Conservation (phyloP, 2,797 vertebrate genomes). For the Alca torda region DNA sequence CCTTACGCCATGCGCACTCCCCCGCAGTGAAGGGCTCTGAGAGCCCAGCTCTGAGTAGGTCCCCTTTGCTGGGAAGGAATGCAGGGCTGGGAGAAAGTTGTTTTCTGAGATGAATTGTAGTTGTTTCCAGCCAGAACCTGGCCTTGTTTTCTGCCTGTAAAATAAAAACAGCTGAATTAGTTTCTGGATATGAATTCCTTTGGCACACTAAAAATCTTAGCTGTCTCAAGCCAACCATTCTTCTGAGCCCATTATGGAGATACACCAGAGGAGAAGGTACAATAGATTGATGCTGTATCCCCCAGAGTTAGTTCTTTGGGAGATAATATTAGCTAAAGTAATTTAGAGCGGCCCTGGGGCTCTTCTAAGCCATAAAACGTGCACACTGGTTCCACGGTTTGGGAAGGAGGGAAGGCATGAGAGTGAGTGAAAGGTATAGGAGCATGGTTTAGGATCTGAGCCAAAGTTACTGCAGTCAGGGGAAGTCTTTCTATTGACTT, state of each 20-base stretch:
- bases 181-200: slow-evolving; percentile 44
- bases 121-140: slow-evolving; percentile 34
- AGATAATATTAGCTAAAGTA: slow-evolving; percentile 18
- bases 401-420: not conserved
- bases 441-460: not conserved
- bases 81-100: not conserved
- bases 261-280: slow-evolving; percentile 44
- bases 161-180: slow-evolving; percentile 47
- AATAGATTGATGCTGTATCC: not conserved
- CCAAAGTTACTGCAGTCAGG: slow-evolving; percentile 25
- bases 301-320: not conserved
- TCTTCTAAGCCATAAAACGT: not conserved
- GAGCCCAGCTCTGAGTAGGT: not conserved
- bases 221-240: slow-evolving; percentile 50
- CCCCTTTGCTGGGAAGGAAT: slow-evolving; percentile 15
- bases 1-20: not conserved
- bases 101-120: slow-evolving; percentile 31
- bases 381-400: not conserved
- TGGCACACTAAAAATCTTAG: slow-evolving; percentile 4
- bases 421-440: slow-evolving; percentile 2
- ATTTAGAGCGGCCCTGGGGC: slow-evolving; percentile 26
- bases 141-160: slow-evolving; percentile 39
- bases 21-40: not conserved
- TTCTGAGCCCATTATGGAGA: slow-evolving; percentile 35
- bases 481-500: slow-evolving; percentile 28